Evolutionary conservation across 2,113 vertebrate species (phyloP).

Genomic region (Elaphurus davidianus): DNA sequence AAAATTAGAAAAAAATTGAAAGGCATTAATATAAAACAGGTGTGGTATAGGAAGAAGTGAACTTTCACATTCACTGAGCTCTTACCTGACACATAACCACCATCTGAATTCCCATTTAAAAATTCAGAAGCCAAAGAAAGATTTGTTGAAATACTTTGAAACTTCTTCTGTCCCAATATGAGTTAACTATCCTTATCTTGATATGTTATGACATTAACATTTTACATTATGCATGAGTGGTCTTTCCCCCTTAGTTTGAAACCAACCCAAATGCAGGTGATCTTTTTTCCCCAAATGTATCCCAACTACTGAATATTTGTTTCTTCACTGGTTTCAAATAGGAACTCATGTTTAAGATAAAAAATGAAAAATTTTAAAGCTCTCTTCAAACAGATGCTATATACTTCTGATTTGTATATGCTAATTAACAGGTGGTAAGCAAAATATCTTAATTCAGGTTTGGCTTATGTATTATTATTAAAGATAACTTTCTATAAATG

Average conservation of each 20-base stretch:
- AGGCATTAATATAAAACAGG: not conserved
- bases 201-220: not conserved
- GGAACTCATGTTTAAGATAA: not conserved
- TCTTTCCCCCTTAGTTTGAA: not conserved
- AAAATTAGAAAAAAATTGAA: not conserved
- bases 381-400: not conserved
- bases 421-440: not conserved
- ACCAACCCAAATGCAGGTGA: not conserved
- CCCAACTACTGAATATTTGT: not conserved
- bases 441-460: not conserved
- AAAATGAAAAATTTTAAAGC: not conserved
- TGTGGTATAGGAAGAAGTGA: not conserved
- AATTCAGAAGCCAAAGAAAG: conserved; percentile 22
- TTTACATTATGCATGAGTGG: not conserved
- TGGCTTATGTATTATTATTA: not conserved
- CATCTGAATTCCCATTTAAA: not conserved
- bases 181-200: not conserved
- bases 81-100: not conserved
- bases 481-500: not conserved
- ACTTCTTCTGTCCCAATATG: not conserved
- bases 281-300: not conserved
- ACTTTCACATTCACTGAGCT: not conserved
- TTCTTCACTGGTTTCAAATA: not conserved
- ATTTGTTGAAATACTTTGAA: not conserved
- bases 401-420: not conserved